These are phyloP conservation scores for Pogonomyrmex barbatus DNA, from an alignment of 1,140 invertebrate species.

Conservation along the genomic window DNA sequence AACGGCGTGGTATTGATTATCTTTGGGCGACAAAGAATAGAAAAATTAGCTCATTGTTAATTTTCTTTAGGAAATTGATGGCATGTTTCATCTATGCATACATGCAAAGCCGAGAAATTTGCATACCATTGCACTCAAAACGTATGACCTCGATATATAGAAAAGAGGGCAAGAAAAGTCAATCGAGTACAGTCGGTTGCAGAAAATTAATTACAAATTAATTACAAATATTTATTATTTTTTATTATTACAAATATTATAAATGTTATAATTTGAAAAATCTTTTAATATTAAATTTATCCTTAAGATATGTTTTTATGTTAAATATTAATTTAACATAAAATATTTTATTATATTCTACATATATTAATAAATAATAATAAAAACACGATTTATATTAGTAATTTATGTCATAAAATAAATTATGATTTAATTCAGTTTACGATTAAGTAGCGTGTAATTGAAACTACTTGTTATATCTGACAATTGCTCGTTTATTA, in stretches of 20 bases:
- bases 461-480: not conserved
- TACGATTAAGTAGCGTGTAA: not conserved
- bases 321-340: not conserved
- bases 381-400: not conserved
- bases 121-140: constrained; percentile 60
- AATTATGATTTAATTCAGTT: not conserved
- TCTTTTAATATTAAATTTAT: not conserved
- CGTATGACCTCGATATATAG: constrained; percentile 55
- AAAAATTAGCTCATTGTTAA: constrained; percentile 59
- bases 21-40: constrained; percentile 21
- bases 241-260: not conserved
- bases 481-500: constrained; percentile 4
- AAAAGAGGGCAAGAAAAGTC: constrained; percentile 55
- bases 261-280: not conserved
- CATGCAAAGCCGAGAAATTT: constrained; percentile 52
- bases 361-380: not conserved
- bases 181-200: constrained; percentile 23
- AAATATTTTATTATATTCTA: not conserved
- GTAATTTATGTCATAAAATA: constrained; percentile 19
- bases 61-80: constrained; percentile 56
- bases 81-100: constrained; percentile 1
- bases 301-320: not conserved
- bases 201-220: constrained; percentile 2
- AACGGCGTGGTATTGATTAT: constrained; percentile 28
- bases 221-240: constrained; percentile 14